phyloP scores from a whole-genome alignment of 2,113 vertebrate species.

The Rhinogobius similis region DNA sequence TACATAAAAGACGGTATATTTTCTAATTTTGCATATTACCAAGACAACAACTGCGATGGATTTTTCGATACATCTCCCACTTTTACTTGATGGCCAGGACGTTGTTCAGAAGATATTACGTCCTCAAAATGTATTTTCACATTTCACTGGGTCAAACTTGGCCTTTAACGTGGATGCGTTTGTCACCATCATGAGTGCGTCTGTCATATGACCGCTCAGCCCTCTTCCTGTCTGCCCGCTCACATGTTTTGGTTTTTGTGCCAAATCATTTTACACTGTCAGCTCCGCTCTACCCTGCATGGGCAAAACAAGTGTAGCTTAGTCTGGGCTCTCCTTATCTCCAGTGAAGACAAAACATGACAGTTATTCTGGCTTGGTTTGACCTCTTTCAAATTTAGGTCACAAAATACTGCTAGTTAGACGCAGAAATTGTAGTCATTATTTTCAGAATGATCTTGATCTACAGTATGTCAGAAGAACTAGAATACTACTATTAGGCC shows the following conservation, averaged over 20 bases:
- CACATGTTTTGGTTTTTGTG: constrained; percentile 3
- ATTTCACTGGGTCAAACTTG: background rate
- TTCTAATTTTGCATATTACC: no score
- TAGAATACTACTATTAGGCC: no score
- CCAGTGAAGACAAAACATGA: background rate
- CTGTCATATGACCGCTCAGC: background rate
- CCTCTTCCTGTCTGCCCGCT: background rate
- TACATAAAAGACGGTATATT: no score
- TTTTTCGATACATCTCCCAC: no score
- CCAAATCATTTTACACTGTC: constrained; percentile 1
- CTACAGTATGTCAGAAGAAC: no score
- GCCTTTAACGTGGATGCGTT: background rate
- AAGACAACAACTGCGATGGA: no score
- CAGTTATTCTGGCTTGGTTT: background rate
- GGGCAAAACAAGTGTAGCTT: background rate
- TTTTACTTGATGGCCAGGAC: no score
- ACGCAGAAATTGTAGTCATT: background rate
- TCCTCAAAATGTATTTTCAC: no score
- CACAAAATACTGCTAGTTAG: background rate
- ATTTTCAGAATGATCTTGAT: no score
- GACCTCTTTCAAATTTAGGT: background rate
- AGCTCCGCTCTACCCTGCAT: background rate
- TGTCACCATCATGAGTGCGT: background rate
- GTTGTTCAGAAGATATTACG: no score
- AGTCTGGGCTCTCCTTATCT: background rate